phyloP scores from a whole-genome alignment of 2,888 invertebrate species.

The Oscheius sp. region DNA sequence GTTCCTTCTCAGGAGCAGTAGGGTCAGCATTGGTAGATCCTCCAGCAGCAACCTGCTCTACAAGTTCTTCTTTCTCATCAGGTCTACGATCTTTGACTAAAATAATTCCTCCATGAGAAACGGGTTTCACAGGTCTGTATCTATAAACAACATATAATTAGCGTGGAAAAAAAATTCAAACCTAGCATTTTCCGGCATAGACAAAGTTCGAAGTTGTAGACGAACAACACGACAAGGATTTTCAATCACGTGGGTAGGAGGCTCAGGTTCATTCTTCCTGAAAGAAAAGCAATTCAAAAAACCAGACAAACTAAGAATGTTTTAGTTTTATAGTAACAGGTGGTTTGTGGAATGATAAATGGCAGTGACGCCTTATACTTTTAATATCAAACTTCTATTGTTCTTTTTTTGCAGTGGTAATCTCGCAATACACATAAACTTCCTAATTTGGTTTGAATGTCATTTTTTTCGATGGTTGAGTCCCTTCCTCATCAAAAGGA shows the following conservation, averaged over 20 bases:
- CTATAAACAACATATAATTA: constrained; percentile 43
- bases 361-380: too few relatives aligned
- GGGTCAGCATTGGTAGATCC: constrained; percentile 32
- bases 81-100: constrained; percentile 88
- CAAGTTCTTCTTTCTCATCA: constrained; percentile 73
- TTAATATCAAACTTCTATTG: too few relatives aligned
- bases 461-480: too few relatives aligned
- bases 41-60: constrained; percentile 50
- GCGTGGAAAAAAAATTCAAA: background rate
- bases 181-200: constrained; percentile 79
- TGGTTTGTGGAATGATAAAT: constrained; percentile 14
- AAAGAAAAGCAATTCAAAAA: constrained; percentile 5
- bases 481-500: background rate
- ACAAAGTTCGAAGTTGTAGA: constrained; percentile 82
- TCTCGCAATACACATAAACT: too few relatives aligned
- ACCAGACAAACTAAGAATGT: constrained; percentile 15
- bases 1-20: constrained; percentile 35
- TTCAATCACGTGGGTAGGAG: constrained; percentile 74
- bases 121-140: constrained; percentile 89
- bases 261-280: constrained; percentile 32
- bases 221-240: constrained; percentile 95
- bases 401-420: too few relatives aligned
- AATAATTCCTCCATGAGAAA: constrained; percentile 84
- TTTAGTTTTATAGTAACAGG: constrained; percentile 10
- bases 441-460: too few relatives aligned